Evolutionary conservation across 2,797 vertebrate species (phyloP), one percentile per base, ranked within the genome.

Genomic region (Argya squamiceps): DNA sequence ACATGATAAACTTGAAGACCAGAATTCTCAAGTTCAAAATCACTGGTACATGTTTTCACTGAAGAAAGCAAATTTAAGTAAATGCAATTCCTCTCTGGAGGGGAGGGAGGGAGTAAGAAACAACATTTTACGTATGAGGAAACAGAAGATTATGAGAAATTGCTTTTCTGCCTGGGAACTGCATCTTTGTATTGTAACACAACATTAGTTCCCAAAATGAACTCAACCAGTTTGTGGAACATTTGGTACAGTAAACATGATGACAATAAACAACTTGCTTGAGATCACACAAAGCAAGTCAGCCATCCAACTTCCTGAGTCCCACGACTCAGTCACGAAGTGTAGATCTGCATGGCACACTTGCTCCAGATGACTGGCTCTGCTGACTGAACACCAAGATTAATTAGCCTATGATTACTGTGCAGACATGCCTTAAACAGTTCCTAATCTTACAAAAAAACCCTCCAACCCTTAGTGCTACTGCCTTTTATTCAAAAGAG

Each of bases 241-340:
- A 88, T 93, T 92, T 90, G 94, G 80, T 86, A 84, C 80, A 84
- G 77, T 88, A 95, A 94, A 95, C 80, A 96, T 1, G 34, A 90
- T 39, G 80, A 86, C 65, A 86, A 93, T 39, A 95, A 96, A 93
- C 90, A 96, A 92, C 47, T 88, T 92, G 76, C 91, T 73, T 50
- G 92, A 88, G 91, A 73, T 92, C 58, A 81, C 73, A 88, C 69
- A 64, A 71, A 88, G 23, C 44, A 44, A 74, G 39, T 47, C 77
- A 86, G 73, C 20, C 63, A 88, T 81, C 32, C 82, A 78, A 56
- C 76, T 92, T 91, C 79, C 59, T 11, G 56, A 71, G 52, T 59
- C 78, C 91, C 47, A 5, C 1, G 0, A 16, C 55, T 78, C 32
- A 43, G 71, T 71, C 58, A 37, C 63, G 36, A 37, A 24, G 53